A percentile compares a stretch with the other conserved stretches of the same genome.
These are phyloP conservation scores for Pristionchus arcanus DNA, from an alignment of 2,888 invertebrate genomes.

Conservation along the genomic window DNA sequence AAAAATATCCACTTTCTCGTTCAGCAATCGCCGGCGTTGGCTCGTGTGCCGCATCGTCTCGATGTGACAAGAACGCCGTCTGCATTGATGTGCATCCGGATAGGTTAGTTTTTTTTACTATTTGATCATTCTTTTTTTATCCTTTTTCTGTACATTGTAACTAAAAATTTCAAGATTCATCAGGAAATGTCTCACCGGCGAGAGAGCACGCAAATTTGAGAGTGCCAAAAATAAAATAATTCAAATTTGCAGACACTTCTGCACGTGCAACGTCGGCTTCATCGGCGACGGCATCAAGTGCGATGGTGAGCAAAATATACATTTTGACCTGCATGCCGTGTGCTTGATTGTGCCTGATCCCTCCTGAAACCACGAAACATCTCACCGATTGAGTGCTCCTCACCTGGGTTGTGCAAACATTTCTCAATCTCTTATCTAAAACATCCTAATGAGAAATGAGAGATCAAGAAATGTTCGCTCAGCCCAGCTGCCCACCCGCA, in stretches of 20 bases:
- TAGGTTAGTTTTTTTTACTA: too few relatives aligned
- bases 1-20: neutral
- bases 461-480: neutral
- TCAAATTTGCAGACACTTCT: slow-evolving; percentile 80
- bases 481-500: neutral
- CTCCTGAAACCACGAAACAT: neutral
- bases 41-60: slow-evolving; percentile 71
- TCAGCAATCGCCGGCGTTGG: slow-evolving; percentile 71
- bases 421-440: too few relatives aligned
- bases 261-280: slow-evolving; percentile 90
- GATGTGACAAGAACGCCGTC: slow-evolving; percentile 75
- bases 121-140: too few relatives aligned
- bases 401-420: too few relatives aligned
- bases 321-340: neutral
- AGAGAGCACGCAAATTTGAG: neutral
- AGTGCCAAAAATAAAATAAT: slow-evolving; percentile 37
- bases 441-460: too few relatives aligned
- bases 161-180: too few relatives aligned
- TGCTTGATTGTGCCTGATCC: neutral
- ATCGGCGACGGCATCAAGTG: slow-evolving; percentile 85
- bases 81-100: slow-evolving; percentile 75
- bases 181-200: too few relatives aligned
- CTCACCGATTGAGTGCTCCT: too few relatives aligned
- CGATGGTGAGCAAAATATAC: slow-evolving; percentile 67
- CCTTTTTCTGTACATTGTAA: too few relatives aligned